These are phyloP conservation scores for Malurus splendens DNA, from an alignment of 2,797 vertebrate species.

Conservation along the genomic window DNA sequence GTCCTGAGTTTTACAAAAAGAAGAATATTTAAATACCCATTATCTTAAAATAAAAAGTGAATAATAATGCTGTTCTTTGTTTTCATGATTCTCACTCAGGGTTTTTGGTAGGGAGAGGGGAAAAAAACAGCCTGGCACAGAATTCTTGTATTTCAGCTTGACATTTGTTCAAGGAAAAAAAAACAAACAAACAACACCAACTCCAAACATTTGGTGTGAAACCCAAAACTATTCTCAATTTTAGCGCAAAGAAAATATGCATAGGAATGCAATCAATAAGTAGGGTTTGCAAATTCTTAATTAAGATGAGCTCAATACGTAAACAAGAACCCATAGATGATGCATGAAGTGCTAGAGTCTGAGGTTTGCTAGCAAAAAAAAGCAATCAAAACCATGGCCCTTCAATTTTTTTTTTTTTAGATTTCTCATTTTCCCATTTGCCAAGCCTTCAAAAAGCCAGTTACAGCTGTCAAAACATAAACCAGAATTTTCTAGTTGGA, in stretches of 20 bases:
- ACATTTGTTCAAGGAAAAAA: neutral
- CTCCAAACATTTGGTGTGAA: neutral
- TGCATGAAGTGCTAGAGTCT: neutral
- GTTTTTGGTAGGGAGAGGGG: neutral
- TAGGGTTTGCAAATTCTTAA: neutral
- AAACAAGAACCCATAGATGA: neutral
- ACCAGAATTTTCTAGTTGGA: neutral
- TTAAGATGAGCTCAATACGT: neutral
- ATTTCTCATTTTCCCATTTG: neutral
- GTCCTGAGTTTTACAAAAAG: neutral
- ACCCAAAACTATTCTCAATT: neutral
- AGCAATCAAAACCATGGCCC: rapidly evolving
- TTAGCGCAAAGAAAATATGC: neutral
- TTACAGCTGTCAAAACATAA: neutral
- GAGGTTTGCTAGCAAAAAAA: neutral
- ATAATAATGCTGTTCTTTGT: neutral
- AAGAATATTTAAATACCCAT: neutral
- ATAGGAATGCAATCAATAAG: neutral
- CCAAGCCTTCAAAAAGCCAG: neutral
- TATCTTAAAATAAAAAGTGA: neutral
- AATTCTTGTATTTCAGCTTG: neutral
- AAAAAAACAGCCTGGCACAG: neutral
- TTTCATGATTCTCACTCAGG: neutral
- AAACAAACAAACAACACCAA: neutral
- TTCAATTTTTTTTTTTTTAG: neutral